Evolutionary conservation across 2,888 invertebrate genomes (phyloP), one percentile per base, ranked within the genome.

Genomic region (Drosophila longiperda): DNA sequence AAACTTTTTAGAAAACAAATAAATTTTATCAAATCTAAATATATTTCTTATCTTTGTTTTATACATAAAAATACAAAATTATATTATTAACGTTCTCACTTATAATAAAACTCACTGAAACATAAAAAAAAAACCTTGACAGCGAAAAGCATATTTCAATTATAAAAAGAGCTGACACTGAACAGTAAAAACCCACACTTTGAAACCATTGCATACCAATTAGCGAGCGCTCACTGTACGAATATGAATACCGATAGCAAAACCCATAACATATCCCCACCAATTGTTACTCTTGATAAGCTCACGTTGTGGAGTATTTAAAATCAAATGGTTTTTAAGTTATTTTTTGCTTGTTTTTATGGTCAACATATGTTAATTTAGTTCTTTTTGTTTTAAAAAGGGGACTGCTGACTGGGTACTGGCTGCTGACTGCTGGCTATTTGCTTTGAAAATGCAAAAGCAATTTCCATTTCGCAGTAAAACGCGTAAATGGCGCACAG

Each of bases 381-480:
- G 15, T 68, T 64, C 52, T 32, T 66, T 57, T 57, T 50, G 54
- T 45, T 48, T 64, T 62, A 72, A 62, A 72, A 62, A 62, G 60
- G 71, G 70, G 42, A 20, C 29, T 29, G 20, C 45, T 45, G 45
- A 12, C 42, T 42, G 42, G 40, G 26, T 36, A 9, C 26, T 26
- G 17, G n/a, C 54, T 38, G 26, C 38, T 38, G 17, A 17, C 3
- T 26, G 38, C n/a, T 26, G n/a, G 40, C 60, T 61, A 66, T 80
- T 80, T 72, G 64, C 66, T 73, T 79, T 74, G 68, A 66, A 74
- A 87, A 73, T 75, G 68, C 75, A 83, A 84, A 82, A 87, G 68
- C 75, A 69, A 83, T 83, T 90, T 88, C 63, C 83, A 90, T 73
- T 87, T 87, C 82, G 73, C 85, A 78, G 74, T 82, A 82, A 84